These are phyloP conservation scores for Sprattus sprattus DNA, from an alignment of 2,113 vertebrate genomes.

Conservation along the genomic window DNA sequence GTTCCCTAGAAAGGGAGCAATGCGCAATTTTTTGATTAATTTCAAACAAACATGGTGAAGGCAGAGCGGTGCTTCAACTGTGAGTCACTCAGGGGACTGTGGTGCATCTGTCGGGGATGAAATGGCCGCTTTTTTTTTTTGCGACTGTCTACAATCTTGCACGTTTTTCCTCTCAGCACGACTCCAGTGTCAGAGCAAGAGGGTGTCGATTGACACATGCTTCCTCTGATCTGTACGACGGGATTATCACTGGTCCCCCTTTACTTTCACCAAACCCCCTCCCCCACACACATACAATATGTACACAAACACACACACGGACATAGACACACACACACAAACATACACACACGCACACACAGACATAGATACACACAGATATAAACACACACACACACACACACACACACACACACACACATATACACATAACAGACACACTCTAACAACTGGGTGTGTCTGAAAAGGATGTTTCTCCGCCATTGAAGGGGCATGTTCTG, in stretches of 20 bases:
- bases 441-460: neutral
- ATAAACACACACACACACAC: neutral
- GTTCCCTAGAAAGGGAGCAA: conserved; percentile 68
- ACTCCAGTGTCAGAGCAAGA: neutral
- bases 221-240: neutral
- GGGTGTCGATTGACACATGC: neutral
- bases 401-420: neutral
- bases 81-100: conserved; percentile 51
- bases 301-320: neutral
- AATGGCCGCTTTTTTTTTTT: neutral
- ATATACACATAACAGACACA: neutral
- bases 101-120: neutral
- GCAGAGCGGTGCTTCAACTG: neutral
- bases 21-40: conserved; percentile 71
- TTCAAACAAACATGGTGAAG: conserved; percentile 73
- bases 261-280: neutral
- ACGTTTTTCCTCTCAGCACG: neutral
- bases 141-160: neutral
- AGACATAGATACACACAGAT: neutral
- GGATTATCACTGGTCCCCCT: neutral
- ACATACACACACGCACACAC: neutral
- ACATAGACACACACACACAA: neutral
- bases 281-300: neutral
- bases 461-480: neutral
- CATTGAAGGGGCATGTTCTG: neutral